phyloP scores from a whole-genome alignment of 64 coral and sea anemone species.

The Pachyseris speciosa region DNA sequence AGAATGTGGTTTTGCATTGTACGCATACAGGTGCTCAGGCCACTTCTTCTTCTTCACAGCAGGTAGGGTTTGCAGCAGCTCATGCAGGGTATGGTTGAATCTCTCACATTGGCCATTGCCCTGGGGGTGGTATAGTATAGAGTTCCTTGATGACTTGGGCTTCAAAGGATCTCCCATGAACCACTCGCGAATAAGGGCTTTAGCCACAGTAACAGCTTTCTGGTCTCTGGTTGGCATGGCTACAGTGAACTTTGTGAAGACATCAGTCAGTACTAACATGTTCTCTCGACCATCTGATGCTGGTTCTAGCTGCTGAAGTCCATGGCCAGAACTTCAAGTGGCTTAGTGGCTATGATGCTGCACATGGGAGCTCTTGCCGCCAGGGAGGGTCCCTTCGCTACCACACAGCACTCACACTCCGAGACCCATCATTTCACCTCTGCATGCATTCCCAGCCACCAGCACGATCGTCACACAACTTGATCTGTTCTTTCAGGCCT shows the following conservation, averaged over 20 bases:
- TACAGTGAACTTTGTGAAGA: no score
- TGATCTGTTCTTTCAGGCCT: no score
- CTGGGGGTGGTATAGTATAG: constrained; percentile 12
- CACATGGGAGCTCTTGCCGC: constrained; percentile 4
- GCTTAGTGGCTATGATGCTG: constrained; percentile 32
- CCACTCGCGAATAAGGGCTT: constrained; percentile 29
- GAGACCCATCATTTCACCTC: no score
- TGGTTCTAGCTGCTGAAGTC: constrained; percentile 27
- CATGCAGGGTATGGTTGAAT: no score
- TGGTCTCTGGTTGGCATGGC: constrained; percentile 55
- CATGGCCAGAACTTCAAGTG: no score
- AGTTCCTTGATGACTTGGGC: constrained; percentile 11
- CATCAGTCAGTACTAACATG: no score
- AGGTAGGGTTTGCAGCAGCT: constrained; percentile 8
- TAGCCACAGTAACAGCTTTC: constrained; percentile 31
- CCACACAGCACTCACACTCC: no score
- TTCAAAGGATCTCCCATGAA: constrained; percentile 24
- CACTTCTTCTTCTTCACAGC: constrained; percentile 22
- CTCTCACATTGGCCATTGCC: no score
- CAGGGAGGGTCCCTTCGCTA: not conserved
- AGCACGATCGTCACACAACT: not conserved
- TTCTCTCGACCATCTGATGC: constrained; percentile 7
- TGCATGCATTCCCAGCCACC: constrained; percentile 44
- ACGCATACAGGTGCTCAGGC: constrained; percentile 49
- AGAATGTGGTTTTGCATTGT: constrained; percentile 30